Base-by-base conservation (phyloP, 2,888 invertebrate genomes). In the Timema cristinae region DNA sequence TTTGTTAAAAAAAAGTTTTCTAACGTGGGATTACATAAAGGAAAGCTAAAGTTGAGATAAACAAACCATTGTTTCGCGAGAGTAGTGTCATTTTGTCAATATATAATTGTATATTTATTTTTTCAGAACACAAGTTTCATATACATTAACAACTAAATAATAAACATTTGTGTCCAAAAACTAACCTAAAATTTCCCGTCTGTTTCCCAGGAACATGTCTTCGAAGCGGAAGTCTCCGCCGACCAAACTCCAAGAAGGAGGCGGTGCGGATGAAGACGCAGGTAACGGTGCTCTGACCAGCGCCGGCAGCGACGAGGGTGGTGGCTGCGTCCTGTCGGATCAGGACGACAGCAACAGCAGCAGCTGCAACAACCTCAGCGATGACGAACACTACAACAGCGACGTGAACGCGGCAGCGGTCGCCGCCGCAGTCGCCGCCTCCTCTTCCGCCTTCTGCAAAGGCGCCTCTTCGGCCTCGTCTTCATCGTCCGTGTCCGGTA, bases 211-310 rank as follows among this genome's bases (percentile, higher is more conserved):
- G 90, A 94, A 90, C 87, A 95, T 95, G 95, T 95, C 95, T 89
- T 95, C 95, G 86, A 95, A 95, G 90, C 90, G 95, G 85, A 95
- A 95, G 87, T 95, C 95, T 84, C 94, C 95, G 84, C 95, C 95
- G 83, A 94, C 93, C 80, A 95, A 95, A 88, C 88, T 95, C 85
- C 87, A 88, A 82, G 94, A 94, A 88, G 79, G 80, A 72, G 79
- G 80, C 63, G 81, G 81, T 77, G 80, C 81, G 72, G 85, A 80
- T 79, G 84, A 79, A 81, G 81, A 81, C 76, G 78, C 77, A 77
- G 80, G 80, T 74, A 77, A 78, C 80, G 78, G 79, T 78, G 77
- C 79, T 79, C 76, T 82, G 51, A 11, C 71, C 66, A 68, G 61
- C 68, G 72, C 69, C 69, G 66, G 50, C 63, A 71, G 73, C 74